Conservation (phyloP, 2,888 invertebrate species). For the Pterobdella sp. region DNA sequence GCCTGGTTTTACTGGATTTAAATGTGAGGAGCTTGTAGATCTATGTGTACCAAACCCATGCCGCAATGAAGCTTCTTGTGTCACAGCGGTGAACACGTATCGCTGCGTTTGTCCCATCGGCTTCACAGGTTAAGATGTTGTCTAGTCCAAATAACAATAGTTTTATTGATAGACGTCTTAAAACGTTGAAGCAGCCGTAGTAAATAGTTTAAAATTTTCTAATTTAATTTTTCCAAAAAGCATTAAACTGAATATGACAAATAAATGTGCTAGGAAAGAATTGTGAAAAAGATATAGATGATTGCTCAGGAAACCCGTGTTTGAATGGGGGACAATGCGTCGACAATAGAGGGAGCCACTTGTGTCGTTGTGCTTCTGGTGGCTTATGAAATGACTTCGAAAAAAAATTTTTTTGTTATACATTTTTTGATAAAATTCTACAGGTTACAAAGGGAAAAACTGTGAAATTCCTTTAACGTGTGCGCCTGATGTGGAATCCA, state of each 20-base stretch:
- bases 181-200: not conserved
- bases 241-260: no score
- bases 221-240: not conserved
- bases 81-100: constrained; percentile 1
- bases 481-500: not conserved
- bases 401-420: not conserved
- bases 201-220: not conserved
- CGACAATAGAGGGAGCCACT: not conserved
- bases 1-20: constrained; percentile 19
- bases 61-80: constrained; percentile 23
- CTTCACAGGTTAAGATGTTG: constrained; percentile 14
- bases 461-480: not conserved
- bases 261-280: no score
- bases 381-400: not conserved
- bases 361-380: constrained; percentile 8
- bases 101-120: constrained; percentile 11
- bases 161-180: not conserved
- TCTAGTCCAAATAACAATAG: not conserved
- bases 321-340: constrained; percentile 1
- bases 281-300: constrained; percentile 14
- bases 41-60: constrained; percentile 28
- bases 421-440: not conserved
- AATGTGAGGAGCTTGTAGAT: constrained; percentile 12
- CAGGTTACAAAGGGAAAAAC: constrained; percentile 1
- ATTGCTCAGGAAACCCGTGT: constrained; percentile 15